Conservation (phyloP, 2,888 invertebrate species). For the Stictocephala bisonia region DNA sequence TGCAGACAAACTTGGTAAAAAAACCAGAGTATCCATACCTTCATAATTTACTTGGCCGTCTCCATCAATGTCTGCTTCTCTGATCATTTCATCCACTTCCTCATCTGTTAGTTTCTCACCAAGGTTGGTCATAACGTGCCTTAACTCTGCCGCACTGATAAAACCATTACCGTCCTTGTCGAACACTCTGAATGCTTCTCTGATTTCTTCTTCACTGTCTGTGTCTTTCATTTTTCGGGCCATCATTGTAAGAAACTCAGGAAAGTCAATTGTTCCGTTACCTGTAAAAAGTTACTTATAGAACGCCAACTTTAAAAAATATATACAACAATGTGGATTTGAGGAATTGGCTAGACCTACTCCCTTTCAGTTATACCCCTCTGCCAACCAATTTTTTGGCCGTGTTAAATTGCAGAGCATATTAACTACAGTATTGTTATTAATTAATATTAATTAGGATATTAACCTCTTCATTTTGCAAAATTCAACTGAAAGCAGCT, state of each 20-base stretch:
- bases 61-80: constrained; percentile 98
- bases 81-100: constrained; percentile 99
- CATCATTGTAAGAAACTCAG: constrained; percentile 99
- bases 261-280: constrained; percentile 99
- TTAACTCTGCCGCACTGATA: constrained; percentile 97
- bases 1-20: no score
- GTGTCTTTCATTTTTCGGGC: constrained; percentile 99
- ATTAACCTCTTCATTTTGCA: no score
- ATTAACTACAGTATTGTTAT: no score
- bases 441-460: no score
- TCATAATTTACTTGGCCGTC: constrained; percentile 99
- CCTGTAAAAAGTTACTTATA: constrained; percentile 78
- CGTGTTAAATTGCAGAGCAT: no score
- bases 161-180: constrained; percentile 99
- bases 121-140: constrained; percentile 99
- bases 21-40: constrained; percentile 70
- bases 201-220: constrained; percentile 98
- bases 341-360: no score
- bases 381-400: no score
- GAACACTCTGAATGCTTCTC: constrained; percentile 98
- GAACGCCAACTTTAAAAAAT: no score
- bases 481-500: no score
- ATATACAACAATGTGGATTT: no score
- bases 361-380: no score
- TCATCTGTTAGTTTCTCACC: constrained; percentile 99